phyloP scores from a whole-genome alignment of 2,113 vertebrate species.

The Protomyctophum bolini region DNA sequence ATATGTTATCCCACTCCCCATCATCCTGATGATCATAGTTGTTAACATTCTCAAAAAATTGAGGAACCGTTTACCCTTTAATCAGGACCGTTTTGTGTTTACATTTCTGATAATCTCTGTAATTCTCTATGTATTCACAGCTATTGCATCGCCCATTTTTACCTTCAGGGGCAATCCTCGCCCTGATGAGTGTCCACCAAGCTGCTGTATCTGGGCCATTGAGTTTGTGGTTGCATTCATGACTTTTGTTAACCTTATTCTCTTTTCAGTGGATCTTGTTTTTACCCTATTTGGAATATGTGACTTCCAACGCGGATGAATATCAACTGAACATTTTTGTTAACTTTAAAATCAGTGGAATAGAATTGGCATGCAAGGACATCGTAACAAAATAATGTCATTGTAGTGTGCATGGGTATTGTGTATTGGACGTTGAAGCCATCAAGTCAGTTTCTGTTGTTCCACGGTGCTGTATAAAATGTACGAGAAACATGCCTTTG shows the following conservation, averaged over 20 bases:
- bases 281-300: conserved; percentile 77
- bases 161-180: conserved; percentile 57
- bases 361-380: neutral
- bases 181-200: neutral
- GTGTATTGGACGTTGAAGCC: neutral
- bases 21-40: conserved; percentile 80
- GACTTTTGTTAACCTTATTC: conserved; percentile 82
- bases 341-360: neutral
- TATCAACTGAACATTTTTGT: neutral
- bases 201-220: conserved; percentile 72
- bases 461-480: too few species aligned
- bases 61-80: conserved; percentile 69
- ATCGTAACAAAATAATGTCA: too few species aligned
- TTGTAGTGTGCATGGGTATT: neutral
- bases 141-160: conserved; percentile 81
- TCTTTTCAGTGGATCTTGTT: conserved; percentile 81
- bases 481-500: too few species aligned
- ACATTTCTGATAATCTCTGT: conserved; percentile 79
- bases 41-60: conserved; percentile 78
- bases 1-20: conserved; percentile 82
- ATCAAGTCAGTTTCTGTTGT: too few species aligned
- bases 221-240: conserved; percentile 79
- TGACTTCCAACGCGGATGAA: conserved; percentile 53
- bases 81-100: conserved; percentile 74
- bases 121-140: conserved; percentile 76